These are phyloP conservation scores for Eretmochelys imbricata DNA, from an alignment of 2,113 vertebrate genomes.

Conservation along the genomic window DNA sequence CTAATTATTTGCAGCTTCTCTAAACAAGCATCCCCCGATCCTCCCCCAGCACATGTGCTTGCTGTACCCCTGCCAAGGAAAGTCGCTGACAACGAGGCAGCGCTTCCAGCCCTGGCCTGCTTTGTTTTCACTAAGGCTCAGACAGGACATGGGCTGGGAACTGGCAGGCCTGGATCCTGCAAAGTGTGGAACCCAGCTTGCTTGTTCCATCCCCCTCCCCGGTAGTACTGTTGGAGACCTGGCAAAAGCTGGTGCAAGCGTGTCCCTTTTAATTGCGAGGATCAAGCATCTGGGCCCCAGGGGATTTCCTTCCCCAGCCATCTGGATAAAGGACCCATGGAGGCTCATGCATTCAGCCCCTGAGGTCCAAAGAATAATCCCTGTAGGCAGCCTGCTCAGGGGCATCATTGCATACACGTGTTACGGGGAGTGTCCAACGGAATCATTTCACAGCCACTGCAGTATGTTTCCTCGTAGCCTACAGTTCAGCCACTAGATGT, in stretches of 20 bases:
- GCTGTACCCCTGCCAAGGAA: not conserved
- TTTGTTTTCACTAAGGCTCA: not conserved
- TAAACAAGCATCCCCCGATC: not conserved
- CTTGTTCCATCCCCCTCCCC: not conserved
- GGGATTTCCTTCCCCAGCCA: not conserved
- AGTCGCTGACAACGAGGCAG: not conserved
- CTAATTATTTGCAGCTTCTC: not conserved
- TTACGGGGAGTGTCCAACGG: not conserved
- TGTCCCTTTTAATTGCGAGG: too few species aligned
- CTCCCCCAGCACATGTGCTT: not conserved
- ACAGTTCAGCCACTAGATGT: not conserved
- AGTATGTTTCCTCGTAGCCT: not conserved
- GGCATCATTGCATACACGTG: not conserved
- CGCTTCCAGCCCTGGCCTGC: not conserved
- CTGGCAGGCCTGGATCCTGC: not conserved
- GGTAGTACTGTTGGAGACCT: not conserved
- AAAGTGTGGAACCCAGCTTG: not conserved
- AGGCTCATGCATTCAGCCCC: not conserved
- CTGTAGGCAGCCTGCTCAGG: not conserved
- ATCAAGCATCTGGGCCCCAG: too few species aligned
- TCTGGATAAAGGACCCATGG: not conserved
- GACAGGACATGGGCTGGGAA: not conserved
- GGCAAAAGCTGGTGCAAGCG: not conserved
- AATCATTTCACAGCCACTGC: not conserved
- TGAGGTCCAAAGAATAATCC: not conserved